These are phyloP conservation scores for Mesitornis unicolor DNA, from an alignment of 2,113 vertebrate species.

Conservation along the genomic window DNA sequence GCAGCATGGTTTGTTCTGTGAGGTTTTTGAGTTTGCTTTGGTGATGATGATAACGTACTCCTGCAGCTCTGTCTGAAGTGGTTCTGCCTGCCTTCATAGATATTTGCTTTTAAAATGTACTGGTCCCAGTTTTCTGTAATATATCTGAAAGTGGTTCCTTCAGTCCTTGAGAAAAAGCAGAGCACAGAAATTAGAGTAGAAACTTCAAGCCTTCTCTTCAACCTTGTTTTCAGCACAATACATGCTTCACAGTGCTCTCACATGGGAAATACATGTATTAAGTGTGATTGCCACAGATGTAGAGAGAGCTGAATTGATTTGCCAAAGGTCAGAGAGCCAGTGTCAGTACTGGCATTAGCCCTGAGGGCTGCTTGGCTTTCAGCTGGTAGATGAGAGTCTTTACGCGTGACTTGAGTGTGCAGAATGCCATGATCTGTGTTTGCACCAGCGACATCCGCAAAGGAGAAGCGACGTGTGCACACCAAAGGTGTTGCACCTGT, in stretches of 20 bases:
- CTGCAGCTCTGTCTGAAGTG: background rate
- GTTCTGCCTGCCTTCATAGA: background rate
- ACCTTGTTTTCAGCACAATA: background rate
- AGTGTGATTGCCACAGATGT: background rate
- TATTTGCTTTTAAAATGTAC: background rate
- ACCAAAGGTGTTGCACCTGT: background rate
- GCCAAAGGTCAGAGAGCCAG: background rate
- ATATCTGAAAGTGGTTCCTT: background rate
- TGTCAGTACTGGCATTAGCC: background rate
- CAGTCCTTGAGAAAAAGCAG: background rate
- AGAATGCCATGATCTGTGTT: background rate
- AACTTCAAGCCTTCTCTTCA: background rate
- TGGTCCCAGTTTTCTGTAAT: background rate
- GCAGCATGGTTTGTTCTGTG: background rate
- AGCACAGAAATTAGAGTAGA: background rate
- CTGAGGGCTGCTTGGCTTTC: background rate
- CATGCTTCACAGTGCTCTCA: background rate
- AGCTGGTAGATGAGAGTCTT: background rate
- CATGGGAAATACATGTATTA: rapidly evolving
- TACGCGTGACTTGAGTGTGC: background rate
- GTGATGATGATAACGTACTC: background rate
- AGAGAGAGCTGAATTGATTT: background rate
- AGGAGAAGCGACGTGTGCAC: rapidly evolving
- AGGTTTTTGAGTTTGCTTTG: background rate
- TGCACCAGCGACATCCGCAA: background rate